Conservation (phyloP, 1,140 invertebrate species). For the Pinna nobilis region DNA sequence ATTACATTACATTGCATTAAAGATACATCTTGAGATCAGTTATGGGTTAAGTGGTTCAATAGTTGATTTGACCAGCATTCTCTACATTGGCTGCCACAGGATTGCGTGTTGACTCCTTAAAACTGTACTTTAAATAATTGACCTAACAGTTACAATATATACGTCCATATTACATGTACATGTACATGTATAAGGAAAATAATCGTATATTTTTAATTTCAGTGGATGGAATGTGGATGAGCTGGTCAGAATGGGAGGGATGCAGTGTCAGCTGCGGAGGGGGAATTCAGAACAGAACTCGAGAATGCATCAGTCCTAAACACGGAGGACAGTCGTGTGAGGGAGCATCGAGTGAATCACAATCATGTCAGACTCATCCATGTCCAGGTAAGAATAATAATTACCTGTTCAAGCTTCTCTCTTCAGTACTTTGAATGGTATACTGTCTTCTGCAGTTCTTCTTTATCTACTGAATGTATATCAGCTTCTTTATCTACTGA, state of each 20-base stretch:
- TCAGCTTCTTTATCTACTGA: too few species aligned
- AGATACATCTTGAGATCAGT: too few species aligned
- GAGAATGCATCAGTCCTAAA: conserved; percentile 68
- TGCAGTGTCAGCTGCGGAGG: conserved; percentile 71
- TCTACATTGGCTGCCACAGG: too few species aligned
- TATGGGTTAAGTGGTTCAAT: too few species aligned
- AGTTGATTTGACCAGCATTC: too few species aligned
- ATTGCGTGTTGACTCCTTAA: too few species aligned
- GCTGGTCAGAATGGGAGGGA: conserved; percentile 76
- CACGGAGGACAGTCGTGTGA: conserved; percentile 64
- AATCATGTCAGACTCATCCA: conserved; percentile 56
- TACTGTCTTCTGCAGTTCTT: too few species aligned
- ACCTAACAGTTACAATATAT: background rate
- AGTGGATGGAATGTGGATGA: conserved; percentile 77
- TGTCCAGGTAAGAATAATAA: conserved; percentile 67
- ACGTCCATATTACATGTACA: background rate
- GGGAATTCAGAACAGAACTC: conserved; percentile 61
- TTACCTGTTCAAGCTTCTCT: background rate
- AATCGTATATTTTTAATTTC: background rate
- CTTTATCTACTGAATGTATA: too few species aligned
- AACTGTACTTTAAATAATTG: too few species aligned
- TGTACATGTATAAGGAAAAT: background rate
- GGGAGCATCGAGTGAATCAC: conserved; percentile 55
- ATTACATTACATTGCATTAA: too few species aligned
- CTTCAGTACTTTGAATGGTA: background rate